Conservation (phyloP, 2,888 invertebrate genomes). For the Emmelina monodactyla region DNA sequence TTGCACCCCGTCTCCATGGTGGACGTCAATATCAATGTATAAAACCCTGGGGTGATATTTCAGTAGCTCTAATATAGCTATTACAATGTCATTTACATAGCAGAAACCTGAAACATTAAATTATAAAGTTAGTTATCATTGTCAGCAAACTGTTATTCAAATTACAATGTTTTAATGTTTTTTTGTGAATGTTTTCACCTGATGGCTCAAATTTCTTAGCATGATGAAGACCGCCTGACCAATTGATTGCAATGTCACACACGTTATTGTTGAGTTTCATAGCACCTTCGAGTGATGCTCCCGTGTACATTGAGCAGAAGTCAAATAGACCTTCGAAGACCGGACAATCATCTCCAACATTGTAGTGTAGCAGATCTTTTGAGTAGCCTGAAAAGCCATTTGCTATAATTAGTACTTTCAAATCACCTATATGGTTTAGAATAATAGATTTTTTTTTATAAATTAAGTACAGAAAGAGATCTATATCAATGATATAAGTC, state of each 20-base stretch:
- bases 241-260: slow-evolving; percentile 98
- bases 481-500: not conserved
- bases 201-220: slow-evolving; percentile 99
- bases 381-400: slow-evolving; percentile 71
- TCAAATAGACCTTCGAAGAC: slow-evolving; percentile 97
- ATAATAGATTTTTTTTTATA: too few species aligned
- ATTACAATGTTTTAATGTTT: not conserved
- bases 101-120: slow-evolving; percentile 79
- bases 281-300: slow-evolving; percentile 96
- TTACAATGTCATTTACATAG: slow-evolving; percentile 98
- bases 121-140: slow-evolving; percentile 1
- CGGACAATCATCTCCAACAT: slow-evolving; percentile 98
- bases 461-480: not conserved
- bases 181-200: slow-evolving; percentile 32
- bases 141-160: not conserved
- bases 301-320: slow-evolving; percentile 98
- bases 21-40: slow-evolving; percentile 99
- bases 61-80: slow-evolving; percentile 92
- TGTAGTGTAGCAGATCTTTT: slow-evolving; percentile 92
- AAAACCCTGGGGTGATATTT: slow-evolving; percentile 94
- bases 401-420: too few species aligned
- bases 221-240: slow-evolving; percentile 99
- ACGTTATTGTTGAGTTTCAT: slow-evolving; percentile 94
- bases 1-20: slow-evolving; percentile 96
- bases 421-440: too few species aligned